phyloP scores from a whole-genome alignment of 2,888 invertebrate genomes.

The Lottia gigantea region DNA sequence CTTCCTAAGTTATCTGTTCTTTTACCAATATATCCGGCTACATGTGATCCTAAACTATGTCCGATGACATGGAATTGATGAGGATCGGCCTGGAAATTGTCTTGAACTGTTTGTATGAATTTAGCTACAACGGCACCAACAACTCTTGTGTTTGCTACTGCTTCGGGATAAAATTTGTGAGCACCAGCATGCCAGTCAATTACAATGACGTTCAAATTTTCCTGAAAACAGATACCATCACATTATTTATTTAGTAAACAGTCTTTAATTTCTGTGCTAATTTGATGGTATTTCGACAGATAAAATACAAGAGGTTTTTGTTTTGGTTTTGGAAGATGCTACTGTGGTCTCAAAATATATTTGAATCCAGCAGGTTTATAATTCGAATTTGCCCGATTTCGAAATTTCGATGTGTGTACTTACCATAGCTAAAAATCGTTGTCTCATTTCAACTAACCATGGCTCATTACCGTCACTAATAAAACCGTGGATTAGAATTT shows the following conservation, averaged over 20 bases:
- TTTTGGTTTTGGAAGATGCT: too few species aligned
- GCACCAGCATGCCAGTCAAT: slow-evolving; percentile 51
- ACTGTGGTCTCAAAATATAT: too few species aligned
- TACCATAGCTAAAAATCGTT: slow-evolving; percentile 27
- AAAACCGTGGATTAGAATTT: slow-evolving; percentile 92
- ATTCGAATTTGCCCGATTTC: too few species aligned
- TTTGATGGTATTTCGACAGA: too few species aligned
- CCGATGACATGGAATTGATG: slow-evolving; percentile 73
- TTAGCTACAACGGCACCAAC: slow-evolving; percentile 61
- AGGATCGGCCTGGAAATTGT: slow-evolving; percentile 34
- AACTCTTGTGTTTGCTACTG: slow-evolving; percentile 64
- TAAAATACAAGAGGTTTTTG: too few species aligned
- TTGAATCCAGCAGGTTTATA: too few species aligned
- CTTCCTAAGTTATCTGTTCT: slow-evolving; percentile 59
- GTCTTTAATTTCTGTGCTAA: too few species aligned
- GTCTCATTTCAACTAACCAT: slow-evolving; percentile 90
- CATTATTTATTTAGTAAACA: too few species aligned
- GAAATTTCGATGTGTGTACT: not conserved
- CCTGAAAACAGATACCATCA: slow-evolving; percentile 27
- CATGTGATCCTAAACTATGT: slow-evolving; percentile 89
- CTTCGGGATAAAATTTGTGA: slow-evolving; percentile 55
- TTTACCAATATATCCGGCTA: slow-evolving; percentile 87
- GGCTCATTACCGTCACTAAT: slow-evolving; percentile 82
- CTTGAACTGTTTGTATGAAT: slow-evolving; percentile 40
- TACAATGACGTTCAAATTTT: slow-evolving; percentile 44